Base-by-base conservation (phyloP, 2,888 invertebrate genomes). In the Augiades crinisus region DNA sequence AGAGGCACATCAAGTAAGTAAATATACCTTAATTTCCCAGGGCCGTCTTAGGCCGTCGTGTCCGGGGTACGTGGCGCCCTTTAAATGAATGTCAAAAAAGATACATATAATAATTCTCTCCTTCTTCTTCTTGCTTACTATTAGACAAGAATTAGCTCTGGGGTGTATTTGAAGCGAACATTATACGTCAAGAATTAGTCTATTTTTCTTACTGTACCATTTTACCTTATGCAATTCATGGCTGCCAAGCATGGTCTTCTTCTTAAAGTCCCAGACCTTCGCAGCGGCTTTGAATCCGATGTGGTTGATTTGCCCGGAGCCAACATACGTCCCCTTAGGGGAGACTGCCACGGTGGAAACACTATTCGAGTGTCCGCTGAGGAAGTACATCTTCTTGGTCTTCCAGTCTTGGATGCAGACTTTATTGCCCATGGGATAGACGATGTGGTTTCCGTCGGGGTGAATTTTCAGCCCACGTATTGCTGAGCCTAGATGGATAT, bases 281-380 rank as follows among this genome's bases (percentile, higher is more conserved):
- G 96, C 94, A 52, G 93, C 92, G 0, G 98, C 93, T 77, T 95
- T 96, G 75, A 97, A 98, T 3, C 98, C 98, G 78, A 96, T 95
- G 70, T 97, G 95, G 70, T 96, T 98, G 30, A 95, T 92, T 81
- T 98, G 97, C 0, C 98, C 98, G 0, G 98, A 97, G 3, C 96
- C 98, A 30, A 98, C 87, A 66, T 92, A 95, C 14, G 93, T 93
- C 16, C 98, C 89, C 44, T 92, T 90, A 0, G 91, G 88, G 6
- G 98, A 98, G 7, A 96, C 76, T 40, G 94, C 94, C 14, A 97
- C 86, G 1, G 95, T 92, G 0, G 95, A 94, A 40, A 97, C 93
- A 19, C 92, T 92, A 75, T 96, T 95, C 0, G 94, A 93, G 66
- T 97, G 97, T 0, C 96, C 96, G 14, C 92, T 91, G 17, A 97